Conservation (phyloP, 2,113 vertebrate species). For the Cavia porcellus region DNA sequence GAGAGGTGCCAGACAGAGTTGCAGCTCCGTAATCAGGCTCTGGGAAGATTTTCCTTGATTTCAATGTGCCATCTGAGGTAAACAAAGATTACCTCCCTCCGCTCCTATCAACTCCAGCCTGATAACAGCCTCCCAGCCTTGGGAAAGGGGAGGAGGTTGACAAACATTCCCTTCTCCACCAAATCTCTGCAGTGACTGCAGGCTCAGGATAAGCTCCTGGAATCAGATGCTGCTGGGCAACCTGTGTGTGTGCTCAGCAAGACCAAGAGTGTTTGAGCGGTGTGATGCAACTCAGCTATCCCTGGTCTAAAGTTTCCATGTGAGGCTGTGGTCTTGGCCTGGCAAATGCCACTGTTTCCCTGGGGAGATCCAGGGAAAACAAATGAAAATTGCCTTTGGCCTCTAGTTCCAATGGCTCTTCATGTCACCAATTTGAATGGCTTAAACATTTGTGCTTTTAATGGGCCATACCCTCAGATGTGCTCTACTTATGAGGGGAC, state of each 20-base stretch:
- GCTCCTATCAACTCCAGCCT: conserved; percentile 10
- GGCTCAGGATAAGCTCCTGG: neutral
- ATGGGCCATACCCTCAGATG: neutral
- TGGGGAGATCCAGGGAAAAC: neutral
- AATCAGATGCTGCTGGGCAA: neutral
- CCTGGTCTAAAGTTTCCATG: neutral
- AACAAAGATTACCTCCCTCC: neutral
- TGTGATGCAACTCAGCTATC: neutral
- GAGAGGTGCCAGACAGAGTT: neutral
- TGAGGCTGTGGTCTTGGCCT: neutral
- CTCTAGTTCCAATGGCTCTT: neutral
- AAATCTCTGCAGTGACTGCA: neutral
- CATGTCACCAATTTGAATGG: neutral
- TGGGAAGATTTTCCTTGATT: conserved; percentile 13
- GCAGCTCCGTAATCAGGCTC: neutral
- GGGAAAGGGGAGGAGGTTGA: neutral
- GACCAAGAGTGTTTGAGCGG: neutral
- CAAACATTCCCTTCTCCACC: neutral
- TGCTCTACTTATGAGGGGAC: neutral
- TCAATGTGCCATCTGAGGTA: neutral
- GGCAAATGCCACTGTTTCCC: neutral
- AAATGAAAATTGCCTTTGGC: neutral
- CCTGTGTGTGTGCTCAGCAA: neutral
- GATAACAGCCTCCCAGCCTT: neutral
- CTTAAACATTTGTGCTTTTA: conserved; percentile 15